phyloP scores from a whole-genome alignment of 2,888 invertebrate species.

The Macrophya alboannulata region DNA sequence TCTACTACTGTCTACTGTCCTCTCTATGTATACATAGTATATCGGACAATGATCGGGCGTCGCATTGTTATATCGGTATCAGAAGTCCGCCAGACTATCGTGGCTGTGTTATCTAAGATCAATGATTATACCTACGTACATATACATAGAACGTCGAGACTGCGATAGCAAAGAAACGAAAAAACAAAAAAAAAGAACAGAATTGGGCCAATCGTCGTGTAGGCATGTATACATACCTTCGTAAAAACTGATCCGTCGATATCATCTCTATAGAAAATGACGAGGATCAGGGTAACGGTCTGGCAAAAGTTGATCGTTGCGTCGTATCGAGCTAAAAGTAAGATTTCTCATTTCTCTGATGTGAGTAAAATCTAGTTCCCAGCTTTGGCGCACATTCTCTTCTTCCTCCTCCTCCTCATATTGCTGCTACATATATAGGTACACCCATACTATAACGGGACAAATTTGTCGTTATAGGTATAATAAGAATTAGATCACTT shows the following conservation, averaged over 20 bases:
- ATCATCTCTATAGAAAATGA: constrained; percentile 6
- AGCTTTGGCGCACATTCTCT: constrained; percentile 15
- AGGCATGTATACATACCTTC: background rate
- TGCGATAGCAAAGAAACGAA: background rate
- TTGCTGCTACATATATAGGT: background rate
- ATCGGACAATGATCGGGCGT: constrained; percentile 9
- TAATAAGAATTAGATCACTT: background rate
- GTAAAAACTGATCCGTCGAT: constrained; percentile 17
- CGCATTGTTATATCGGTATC: constrained; percentile 21
- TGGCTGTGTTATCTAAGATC: background rate
- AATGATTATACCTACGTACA: background rate
- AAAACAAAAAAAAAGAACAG: background rate
- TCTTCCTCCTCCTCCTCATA: background rate
- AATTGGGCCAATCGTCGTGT: constrained; percentile 18
- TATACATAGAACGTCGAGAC: background rate
- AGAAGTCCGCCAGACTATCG: background rate
- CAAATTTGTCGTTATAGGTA: background rate
- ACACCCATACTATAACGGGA: background rate
- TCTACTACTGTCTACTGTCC: background rate
- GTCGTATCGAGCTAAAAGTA: background rate
- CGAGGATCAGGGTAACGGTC: constrained; percentile 11
- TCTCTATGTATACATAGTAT: background rate
- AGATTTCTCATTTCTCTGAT: constrained; percentile 26
- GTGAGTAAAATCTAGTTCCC: background rate
- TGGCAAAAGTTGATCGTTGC: background rate